These are phyloP conservation scores for Yoshiicerus persimilis DNA, from an alignment of 1,140 invertebrate species.

Conservation along the genomic window DNA sequence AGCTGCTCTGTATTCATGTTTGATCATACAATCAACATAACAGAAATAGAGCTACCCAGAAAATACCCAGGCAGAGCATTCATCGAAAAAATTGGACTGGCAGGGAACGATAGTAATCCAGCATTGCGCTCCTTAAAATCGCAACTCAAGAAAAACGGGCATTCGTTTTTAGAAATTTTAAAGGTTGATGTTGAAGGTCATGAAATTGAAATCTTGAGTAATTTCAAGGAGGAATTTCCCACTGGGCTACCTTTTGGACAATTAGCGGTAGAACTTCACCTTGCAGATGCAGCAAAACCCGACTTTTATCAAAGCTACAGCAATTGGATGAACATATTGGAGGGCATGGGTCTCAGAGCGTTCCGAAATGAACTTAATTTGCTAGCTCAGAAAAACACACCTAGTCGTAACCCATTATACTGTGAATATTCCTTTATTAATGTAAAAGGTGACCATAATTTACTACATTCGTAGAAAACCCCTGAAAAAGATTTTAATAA, in stretches of 20 bases:
- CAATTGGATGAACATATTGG: neutral
- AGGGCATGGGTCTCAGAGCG: neutral
- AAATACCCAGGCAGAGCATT: neutral
- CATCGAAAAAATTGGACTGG: conserved; percentile 3
- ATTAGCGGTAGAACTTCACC: conserved; percentile 5
- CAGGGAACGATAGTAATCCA: neutral
- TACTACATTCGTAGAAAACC: neutral
- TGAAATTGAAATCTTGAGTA: neutral
- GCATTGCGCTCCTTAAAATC: neutral
- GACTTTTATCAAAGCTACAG: neutral
- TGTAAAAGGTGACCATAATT: neutral
- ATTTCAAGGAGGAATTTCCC: neutral
- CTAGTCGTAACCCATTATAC: neutral
- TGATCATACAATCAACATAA: neutral
- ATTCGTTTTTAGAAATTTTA: conserved; percentile 4
- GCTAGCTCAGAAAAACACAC: no score
- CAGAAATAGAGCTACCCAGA: neutral
- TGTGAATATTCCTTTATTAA: neutral
- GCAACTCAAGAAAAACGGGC: neutral
- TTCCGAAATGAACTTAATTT: neutral
- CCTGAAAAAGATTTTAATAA: no score
- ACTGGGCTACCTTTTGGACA: conserved; percentile 26
- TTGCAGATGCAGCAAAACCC: neutral
- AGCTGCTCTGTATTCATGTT: conserved; percentile 1
- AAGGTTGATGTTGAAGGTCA: conserved; percentile 27